Base-by-base conservation (phyloP, 2,888 invertebrate species). In the Pseudococcus viburni region DNA sequence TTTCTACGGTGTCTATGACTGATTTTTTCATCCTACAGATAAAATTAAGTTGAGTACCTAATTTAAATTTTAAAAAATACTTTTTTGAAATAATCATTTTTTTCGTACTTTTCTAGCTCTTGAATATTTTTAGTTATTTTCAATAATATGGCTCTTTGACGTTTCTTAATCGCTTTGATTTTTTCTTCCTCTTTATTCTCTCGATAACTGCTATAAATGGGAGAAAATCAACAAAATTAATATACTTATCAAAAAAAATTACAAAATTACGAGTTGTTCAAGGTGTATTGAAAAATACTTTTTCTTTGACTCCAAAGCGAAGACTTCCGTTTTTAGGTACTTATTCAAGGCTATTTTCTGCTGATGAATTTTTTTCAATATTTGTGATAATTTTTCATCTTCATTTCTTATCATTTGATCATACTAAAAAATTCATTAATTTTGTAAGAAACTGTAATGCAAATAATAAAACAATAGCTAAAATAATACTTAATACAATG, bases 101-200 rank as follows among this genome's bases (percentile, higher is more conserved):
- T 33, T 73, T 17, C 80, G 55, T 33, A 89, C 89, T 84, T 89
- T 15, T 86, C 89, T 15, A 89, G 86, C 91, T 95, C 94, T 89
- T 94, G 94, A 90, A 94, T 93, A 91, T 95, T 94, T 90, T 94
- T 94, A 90, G 95, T 94, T 89, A 95, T 92, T 91, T 94, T 94
- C 89, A 95, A 91, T 88, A 95, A 91, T 88, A 95, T 92, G 0
- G 94, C 94, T 89, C 95, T 92, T 91, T 95, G 95, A 90, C 94
- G 94, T 91, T 95, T 95, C 90, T 94, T 94, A 42, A 95, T 93
- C 1, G 93, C 91, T 88, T 88, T 84, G 48, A 88, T 84, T 33
- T 22, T 46, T 46, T 73, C 83, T 42, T 80, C 80, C 0, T 80
- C 80, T 22, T 87, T 87, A n/a, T 68, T 73, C 26, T 86, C 88